Evolutionary conservation across 2,113 vertebrate species (phyloP).

Genomic region (Machaerirhynchus nigripectus): DNA sequence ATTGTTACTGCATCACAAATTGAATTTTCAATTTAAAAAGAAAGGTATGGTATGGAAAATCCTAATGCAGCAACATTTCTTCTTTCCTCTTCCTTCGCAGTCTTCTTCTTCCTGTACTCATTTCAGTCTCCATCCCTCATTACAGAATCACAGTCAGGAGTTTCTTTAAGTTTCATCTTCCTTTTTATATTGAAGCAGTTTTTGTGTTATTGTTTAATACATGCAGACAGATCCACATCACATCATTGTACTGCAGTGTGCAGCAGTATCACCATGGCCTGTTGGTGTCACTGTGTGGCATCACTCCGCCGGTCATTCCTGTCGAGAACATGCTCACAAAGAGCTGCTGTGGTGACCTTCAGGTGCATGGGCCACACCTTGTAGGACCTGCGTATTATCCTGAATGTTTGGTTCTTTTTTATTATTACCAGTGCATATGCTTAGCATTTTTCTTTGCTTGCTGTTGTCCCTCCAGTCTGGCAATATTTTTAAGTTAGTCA

Average conservation of each 20-base stretch:
- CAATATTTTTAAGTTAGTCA: not conserved
- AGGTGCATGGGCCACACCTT: not conserved
- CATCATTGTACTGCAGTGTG: not conserved
- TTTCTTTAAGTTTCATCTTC: not conserved
- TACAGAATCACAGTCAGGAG: not conserved
- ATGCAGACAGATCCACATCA: too few relatives aligned
- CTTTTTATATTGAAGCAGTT: not conserved
- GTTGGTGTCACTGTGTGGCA: not conserved
- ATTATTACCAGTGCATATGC: not conserved
- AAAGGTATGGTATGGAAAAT: not conserved
- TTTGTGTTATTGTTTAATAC: not conserved
- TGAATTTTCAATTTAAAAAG: not conserved
- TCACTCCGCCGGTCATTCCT: not conserved
- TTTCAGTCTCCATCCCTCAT: not conserved
- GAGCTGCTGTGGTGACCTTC: not conserved
- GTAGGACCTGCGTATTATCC: not conserved
- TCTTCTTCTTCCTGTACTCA: not conserved
- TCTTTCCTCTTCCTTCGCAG: not conserved
- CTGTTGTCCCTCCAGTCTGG: not conserved
- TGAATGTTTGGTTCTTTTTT: not conserved
- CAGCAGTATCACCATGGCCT: not conserved
- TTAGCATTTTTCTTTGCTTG: not conserved
- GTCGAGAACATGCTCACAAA: accelerated
- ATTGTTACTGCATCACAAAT: not conserved
- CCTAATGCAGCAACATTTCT: not conserved